phyloP scores from a whole-genome alignment of 2,113 vertebrate genomes.

The Crotalus viridis region DNA sequence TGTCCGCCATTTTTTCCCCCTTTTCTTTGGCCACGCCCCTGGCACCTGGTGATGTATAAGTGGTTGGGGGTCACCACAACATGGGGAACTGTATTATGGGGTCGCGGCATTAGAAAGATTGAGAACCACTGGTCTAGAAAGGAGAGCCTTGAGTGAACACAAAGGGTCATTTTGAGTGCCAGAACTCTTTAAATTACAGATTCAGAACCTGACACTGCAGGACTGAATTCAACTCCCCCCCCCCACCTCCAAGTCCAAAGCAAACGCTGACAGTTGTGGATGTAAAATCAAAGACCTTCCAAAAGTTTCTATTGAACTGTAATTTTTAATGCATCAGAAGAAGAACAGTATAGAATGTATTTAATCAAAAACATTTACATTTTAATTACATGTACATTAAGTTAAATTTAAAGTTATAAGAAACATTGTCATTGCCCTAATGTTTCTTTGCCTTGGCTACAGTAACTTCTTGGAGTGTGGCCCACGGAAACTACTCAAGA shows the following conservation, averaged over 20 bases:
- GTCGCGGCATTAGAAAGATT: too few species aligned
- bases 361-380: neutral
- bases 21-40: too few species aligned
- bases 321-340: neutral
- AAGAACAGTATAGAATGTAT: neutral
- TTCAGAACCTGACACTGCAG: neutral
- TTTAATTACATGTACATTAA: neutral
- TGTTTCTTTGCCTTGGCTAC: neutral
- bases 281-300: neutral
- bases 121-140: too few species aligned
- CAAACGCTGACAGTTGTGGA: neutral
- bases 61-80: too few species aligned
- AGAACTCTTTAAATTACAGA: neutral
- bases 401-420: neutral
- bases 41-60: too few species aligned
- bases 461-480: neutral
- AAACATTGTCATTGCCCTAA: neutral
- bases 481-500: neutral
- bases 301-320: neutral
- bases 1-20: too few species aligned
- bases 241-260: neutral
- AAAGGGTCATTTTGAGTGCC: neutral
- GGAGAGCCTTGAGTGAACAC: neutral
- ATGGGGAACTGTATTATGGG: too few species aligned
- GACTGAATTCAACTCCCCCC: neutral